Conservation (phyloP, 1,140 invertebrate genomes). For the Pentalonia nigronervosa region DNA sequence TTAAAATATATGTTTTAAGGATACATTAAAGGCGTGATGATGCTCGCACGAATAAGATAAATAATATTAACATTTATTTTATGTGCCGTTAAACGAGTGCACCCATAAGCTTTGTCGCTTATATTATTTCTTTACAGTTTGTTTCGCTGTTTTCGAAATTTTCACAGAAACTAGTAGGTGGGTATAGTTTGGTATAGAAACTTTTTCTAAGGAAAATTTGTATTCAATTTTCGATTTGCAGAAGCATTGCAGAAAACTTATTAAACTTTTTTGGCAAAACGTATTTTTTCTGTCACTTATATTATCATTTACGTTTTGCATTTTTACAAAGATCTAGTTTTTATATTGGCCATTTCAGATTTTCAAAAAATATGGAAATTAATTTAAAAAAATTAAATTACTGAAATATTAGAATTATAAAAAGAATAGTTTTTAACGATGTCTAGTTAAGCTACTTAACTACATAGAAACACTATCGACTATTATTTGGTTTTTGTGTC, state of each 20-base stretch:
- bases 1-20: background rate
- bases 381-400: background rate
- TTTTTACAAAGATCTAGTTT: background rate
- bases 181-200: background rate
- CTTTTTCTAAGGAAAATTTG: background rate
- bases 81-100: background rate
- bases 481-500: too few relatives aligned
- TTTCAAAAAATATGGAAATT: background rate
- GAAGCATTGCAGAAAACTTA: background rate
- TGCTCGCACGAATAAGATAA: background rate
- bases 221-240: background rate
- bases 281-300: background rate
- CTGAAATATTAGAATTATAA: background rate
- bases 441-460: too few relatives aligned
- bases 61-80: background rate
- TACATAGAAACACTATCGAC: too few relatives aligned
- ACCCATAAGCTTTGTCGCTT: background rate
- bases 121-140: background rate
- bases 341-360: background rate
- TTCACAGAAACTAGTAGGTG: background rate
- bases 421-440: too few relatives aligned
- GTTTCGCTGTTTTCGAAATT: background rate
- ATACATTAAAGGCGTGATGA: background rate
- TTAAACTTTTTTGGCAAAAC: background rate
- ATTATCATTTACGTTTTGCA: background rate